Evolutionary conservation across 2,797 vertebrate species (phyloP).

Genomic region (Psittacula derbiana): DNA sequence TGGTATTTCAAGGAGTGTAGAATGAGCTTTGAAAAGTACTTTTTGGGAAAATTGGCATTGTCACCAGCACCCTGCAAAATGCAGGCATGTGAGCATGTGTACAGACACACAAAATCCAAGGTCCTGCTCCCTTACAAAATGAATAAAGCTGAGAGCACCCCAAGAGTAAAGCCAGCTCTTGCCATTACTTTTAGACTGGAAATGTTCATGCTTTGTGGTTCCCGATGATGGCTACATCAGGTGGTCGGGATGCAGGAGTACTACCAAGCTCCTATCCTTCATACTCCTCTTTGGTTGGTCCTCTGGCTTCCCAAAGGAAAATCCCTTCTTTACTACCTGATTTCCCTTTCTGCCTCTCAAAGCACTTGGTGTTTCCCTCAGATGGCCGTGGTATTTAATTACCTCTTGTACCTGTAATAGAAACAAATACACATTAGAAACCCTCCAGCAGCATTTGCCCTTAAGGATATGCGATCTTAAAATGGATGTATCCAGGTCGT

Average conservation of each 20-base stretch:
- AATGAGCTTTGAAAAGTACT: background rate
- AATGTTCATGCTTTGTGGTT: background rate
- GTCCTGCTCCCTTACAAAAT: background rate
- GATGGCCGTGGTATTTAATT: background rate
- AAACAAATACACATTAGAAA: background rate
- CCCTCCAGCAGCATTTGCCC: background rate
- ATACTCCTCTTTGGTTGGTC: background rate
- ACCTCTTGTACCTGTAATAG: background rate
- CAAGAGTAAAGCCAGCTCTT: background rate
- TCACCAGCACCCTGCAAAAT: background rate
- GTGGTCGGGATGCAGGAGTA: background rate
- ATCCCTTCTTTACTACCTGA: background rate
- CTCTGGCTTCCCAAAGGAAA: background rate
- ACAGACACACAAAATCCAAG: background rate
- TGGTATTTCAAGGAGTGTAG: background rate
- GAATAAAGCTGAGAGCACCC: background rate
- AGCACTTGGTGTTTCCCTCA: background rate
- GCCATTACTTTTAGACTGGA: background rate
- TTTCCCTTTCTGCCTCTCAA: background rate
- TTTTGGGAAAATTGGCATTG: background rate
- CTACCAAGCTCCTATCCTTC: background rate
- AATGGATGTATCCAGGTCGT: background rate
- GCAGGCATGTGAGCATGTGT: fast-evolving
- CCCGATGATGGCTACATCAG: background rate
- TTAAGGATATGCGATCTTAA: background rate